phyloP scores from a whole-genome alignment of 1,140 invertebrate species.

The Pissodes strobi region DNA sequence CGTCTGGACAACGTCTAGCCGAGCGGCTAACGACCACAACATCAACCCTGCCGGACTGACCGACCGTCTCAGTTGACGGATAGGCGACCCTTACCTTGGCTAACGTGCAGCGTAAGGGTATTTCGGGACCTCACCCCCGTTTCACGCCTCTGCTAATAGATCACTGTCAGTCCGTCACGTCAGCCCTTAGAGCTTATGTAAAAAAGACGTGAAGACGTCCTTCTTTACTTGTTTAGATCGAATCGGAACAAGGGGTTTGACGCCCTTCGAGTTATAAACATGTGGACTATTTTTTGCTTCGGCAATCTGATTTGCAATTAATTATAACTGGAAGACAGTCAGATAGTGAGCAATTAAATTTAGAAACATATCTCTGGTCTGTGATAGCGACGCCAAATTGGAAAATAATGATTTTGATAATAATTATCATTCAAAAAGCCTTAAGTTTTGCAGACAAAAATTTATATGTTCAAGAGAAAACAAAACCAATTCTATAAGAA shows the following conservation, averaged over 20 bases:
- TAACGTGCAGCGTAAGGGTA: slow-evolving; percentile 40
- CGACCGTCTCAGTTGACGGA: slow-evolving; percentile 35
- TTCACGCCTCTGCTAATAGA: slow-evolving; percentile 42
- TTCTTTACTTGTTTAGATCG: slow-evolving; percentile 10
- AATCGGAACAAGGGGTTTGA: not conserved
- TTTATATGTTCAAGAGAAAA: too few relatives aligned
- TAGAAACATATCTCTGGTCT: too few relatives aligned
- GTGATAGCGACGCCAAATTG: too few relatives aligned
- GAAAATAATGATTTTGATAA: too few relatives aligned
- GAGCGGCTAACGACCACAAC: slow-evolving; percentile 31
- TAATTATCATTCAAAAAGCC: too few relatives aligned
- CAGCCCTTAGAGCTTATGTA: slow-evolving; percentile 24
- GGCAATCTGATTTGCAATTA: too few relatives aligned
- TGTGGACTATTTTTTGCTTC: too few relatives aligned
- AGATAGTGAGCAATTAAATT: too few relatives aligned
- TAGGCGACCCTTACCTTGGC: slow-evolving; percentile 45
- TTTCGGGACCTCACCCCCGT: slow-evolving; percentile 21
- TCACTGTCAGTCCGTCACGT: slow-evolving; percentile 41
- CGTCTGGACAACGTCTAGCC: slow-evolving; percentile 40
- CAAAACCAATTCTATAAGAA: too few relatives aligned
- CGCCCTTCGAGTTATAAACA: too few relatives aligned
- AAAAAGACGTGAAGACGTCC: slow-evolving; percentile 7
- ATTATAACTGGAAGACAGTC: too few relatives aligned
- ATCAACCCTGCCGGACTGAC: slow-evolving; percentile 36
- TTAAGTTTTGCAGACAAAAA: too few relatives aligned